phyloP scores from a whole-genome alignment of 2,113 vertebrate species.

The Rhombomys opimus region DNA sequence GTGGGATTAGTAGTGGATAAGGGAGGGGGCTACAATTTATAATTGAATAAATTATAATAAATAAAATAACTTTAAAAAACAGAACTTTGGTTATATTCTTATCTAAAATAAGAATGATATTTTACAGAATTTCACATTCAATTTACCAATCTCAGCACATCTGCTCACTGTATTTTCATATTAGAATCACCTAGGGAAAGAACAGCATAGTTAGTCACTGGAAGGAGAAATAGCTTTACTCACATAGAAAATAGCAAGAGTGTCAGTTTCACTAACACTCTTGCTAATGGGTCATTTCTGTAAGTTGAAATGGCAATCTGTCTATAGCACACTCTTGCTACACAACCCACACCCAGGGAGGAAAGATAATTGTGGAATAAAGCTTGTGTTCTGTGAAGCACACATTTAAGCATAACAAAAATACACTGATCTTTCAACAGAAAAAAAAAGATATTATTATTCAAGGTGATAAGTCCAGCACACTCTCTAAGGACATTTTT shows the following conservation, averaged over 20 bases:
- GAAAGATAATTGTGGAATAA: background rate
- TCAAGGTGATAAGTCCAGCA: background rate
- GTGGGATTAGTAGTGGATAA: too few relatives aligned
- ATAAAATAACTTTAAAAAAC: too few relatives aligned
- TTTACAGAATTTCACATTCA: background rate
- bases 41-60: too few relatives aligned
- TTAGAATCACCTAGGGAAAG: background rate
- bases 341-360: background rate
- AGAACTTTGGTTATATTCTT: background rate
- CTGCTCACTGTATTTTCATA: background rate
- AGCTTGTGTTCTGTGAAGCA: background rate
- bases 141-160: background rate
- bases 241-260: background rate
- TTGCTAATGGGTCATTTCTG: background rate
- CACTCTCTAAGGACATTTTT: background rate
- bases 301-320: background rate
- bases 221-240: background rate
- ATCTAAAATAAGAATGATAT: background rate
- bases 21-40: too few relatives aligned
- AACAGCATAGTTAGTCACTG: background rate
- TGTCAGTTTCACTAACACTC: background rate
- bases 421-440: background rate
- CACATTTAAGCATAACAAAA: background rate
- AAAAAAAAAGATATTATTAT: background rate
- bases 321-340: background rate